A percentile compares a stretch with the other conserved stretches of the same genome.
Evolutionary conservation across 2,797 vertebrate species (phyloP).

Genomic region (Cygnus olor): DNA sequence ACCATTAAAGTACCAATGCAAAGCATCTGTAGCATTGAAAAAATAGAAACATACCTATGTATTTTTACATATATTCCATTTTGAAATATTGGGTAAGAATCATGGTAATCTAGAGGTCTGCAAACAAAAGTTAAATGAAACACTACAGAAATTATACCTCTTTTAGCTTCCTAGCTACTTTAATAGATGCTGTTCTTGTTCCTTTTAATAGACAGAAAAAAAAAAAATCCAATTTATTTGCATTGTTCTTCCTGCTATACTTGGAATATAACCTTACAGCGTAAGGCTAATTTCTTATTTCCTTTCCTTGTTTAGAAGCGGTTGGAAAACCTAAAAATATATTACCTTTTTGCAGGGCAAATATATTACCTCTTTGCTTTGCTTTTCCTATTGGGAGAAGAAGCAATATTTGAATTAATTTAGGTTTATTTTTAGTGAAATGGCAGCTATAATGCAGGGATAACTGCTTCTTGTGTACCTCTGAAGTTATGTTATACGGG

Average conservation of each 20-base stretch:
- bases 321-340: not conserved
- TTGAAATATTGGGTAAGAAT: not conserved
- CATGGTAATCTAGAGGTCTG: fast-evolving
- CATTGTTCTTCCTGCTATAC: not conserved
- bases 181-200: not conserved
- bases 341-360: not conserved
- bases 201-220: not conserved
- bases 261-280: not conserved
- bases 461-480: not conserved
- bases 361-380: not conserved
- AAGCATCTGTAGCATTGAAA: not conserved
- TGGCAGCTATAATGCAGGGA: not conserved
- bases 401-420: not conserved
- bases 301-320: not conserved
- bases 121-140: not conserved
- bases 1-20: not conserved
- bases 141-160: not conserved
- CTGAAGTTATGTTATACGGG: not conserved
- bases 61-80: not conserved
- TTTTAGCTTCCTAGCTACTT: not conserved
- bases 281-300: not conserved
- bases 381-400: not conserved
- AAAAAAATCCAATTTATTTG: not conserved
- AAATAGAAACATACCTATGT: not conserved
- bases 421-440: not conserved